phyloP scores from a whole-genome alignment of 2,113 vertebrate genomes.

The Polypterus bichir region DNA sequence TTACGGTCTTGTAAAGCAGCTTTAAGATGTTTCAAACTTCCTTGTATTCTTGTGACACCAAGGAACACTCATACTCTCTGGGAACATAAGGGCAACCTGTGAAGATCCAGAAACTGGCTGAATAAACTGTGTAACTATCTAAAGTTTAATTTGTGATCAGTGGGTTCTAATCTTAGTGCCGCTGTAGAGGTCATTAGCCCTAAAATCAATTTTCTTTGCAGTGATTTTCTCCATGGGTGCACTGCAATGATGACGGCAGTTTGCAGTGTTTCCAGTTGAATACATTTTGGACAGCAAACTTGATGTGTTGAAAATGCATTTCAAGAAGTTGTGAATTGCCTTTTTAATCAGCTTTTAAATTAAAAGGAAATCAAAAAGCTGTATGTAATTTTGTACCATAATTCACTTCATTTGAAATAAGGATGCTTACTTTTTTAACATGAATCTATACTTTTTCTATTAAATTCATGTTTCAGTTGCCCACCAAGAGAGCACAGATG shows the following conservation, averaged over 20 bases:
- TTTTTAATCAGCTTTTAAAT: no score
- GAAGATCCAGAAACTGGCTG: slow-evolving; percentile 15
- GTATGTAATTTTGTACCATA: no score
- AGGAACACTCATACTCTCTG: slow-evolving; percentile 23
- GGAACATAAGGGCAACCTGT: slow-evolving; percentile 16
- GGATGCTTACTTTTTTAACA: no score
- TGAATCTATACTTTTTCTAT: no score
- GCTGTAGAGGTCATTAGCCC: slow-evolving; percentile 33
- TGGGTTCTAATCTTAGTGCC: slow-evolving; percentile 21
- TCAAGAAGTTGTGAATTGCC: slow-evolving; percentile 25
- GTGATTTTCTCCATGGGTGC: slow-evolving; percentile 56
- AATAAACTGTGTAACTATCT: slow-evolving; percentile 19
- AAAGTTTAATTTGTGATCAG: slow-evolving; percentile 26
- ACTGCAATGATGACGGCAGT: slow-evolving; percentile 33
- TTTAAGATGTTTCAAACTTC: no score
- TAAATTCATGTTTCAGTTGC: no score
- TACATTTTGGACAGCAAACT: slow-evolving; percentile 29
- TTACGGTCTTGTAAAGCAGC: no score
- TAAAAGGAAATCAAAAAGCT: neutral
- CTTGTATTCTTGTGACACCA: slow-evolving; percentile 26
- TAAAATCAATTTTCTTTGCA: slow-evolving; percentile 52
- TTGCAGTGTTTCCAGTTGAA: slow-evolving; percentile 36
- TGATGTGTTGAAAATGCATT: slow-evolving; percentile 27
- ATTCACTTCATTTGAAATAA: no score
- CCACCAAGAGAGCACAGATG: no score